phyloP scores from a whole-genome alignment of 2,888 invertebrate genomes.

The Agrotis segetum region DNA sequence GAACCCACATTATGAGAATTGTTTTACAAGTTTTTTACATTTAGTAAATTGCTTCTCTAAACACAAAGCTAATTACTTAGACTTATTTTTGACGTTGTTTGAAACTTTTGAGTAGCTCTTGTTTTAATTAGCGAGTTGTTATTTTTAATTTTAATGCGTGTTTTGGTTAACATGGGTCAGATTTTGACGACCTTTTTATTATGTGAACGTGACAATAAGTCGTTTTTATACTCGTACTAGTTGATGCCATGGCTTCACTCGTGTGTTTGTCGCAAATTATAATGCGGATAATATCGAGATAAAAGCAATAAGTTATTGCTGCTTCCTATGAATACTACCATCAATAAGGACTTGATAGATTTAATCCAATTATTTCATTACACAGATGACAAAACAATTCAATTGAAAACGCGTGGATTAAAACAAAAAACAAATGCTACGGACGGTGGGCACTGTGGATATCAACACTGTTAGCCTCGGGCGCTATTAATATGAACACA shows the following conservation, averaged over 20 bases:
- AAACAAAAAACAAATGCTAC: constrained; percentile 15
- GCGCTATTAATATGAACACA: constrained; percentile 50
- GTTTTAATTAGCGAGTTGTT: constrained; percentile 16
- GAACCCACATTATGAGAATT: constrained; percentile 71
- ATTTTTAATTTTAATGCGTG: background rate
- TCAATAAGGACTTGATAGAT: background rate
- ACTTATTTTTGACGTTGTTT: constrained; percentile 35
- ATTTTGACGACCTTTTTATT: background rate
- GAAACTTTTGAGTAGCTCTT: constrained; percentile 14
- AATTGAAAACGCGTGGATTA: constrained; percentile 13
- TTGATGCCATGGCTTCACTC: too few relatives aligned
- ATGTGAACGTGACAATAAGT: background rate
- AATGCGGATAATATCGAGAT: too few relatives aligned
- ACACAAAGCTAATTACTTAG: constrained; percentile 59
- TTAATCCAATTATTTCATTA: background rate
- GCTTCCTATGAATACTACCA: background rate
- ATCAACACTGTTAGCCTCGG: constrained; percentile 31
- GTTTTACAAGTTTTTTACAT: constrained; percentile 73
- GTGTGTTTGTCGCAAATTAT: too few relatives aligned
- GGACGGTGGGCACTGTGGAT: background rate
- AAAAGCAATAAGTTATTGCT: too few relatives aligned
- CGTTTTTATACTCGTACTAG: too few relatives aligned
- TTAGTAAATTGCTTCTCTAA: constrained; percentile 61
- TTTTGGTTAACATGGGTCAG: background rate
- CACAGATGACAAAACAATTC: constrained; percentile 1